phyloP scores from a whole-genome alignment of 1,140 invertebrate genomes.

The Amphibalanus amphitrite region DNA sequence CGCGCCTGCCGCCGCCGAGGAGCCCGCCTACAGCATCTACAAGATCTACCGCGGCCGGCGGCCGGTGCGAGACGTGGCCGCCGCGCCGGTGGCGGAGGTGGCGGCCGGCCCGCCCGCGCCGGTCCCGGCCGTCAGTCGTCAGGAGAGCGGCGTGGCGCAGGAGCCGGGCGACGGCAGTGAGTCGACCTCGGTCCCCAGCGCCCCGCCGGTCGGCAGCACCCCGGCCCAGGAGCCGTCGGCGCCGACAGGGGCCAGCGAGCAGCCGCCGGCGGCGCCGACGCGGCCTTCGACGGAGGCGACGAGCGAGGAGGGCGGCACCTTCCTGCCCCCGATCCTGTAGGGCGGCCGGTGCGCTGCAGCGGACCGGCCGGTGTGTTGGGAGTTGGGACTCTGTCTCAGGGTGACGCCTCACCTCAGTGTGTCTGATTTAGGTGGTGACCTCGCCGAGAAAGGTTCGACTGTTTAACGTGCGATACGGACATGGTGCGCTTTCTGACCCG shows the following conservation, averaged over 20 bases:
- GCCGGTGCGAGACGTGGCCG: conserved; percentile 18
- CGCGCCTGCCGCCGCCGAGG: conserved; percentile 13
- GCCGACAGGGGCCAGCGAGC: background rate
- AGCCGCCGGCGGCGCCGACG: conserved; percentile 11
- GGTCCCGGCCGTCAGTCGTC: background rate
- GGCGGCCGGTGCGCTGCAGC: background rate
- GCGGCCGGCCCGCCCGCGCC: no score
- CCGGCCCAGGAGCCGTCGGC: no score
- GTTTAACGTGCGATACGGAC: no score
- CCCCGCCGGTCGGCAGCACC: no score
- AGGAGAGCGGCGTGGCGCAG: background rate
- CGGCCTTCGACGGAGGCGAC: conserved; percentile 31
- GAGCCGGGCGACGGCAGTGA: no score
- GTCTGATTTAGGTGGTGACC: no score
- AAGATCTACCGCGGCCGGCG: conserved; percentile 27
- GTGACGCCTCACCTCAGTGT: no score
- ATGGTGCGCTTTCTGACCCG: no score
- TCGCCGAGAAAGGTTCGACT: no score
- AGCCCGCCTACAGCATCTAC: conserved; percentile 20
- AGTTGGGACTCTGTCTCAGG: no score
- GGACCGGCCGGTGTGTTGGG: no score
- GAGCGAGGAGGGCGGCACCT: conserved; percentile 44
- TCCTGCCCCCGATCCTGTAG: conserved; percentile 41
- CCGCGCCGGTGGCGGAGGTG: conserved; percentile 9
- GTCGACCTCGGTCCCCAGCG: no score